phyloP scores from a whole-genome alignment of 2,888 invertebrate genomes.

The Exocentrus adspersus region DNA sequence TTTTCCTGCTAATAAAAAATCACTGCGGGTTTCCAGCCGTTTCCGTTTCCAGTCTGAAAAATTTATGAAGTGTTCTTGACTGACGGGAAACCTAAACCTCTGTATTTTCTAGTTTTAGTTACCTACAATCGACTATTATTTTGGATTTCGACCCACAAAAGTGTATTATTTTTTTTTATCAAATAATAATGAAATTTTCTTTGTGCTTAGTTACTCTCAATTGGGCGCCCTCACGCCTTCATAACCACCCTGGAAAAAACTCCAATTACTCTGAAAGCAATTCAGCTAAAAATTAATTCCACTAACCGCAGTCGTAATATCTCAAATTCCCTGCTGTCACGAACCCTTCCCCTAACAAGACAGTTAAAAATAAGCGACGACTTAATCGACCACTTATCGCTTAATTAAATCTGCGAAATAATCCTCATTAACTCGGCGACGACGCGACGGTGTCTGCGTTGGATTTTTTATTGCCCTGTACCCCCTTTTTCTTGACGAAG shows the following conservation, averaged over 20 bases:
- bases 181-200: no score
- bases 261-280: not conserved
- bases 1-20: not conserved
- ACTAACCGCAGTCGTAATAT: not conserved
- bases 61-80: not conserved
- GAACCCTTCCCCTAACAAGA: not conserved
- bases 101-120: no score
- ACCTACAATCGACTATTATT: no score
- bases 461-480: no score
- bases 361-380: not conserved
- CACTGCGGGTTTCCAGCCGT: not conserved
- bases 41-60: not conserved
- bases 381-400: not conserved
- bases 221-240: no score
- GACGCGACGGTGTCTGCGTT: no score
- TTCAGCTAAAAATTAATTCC: not conserved
- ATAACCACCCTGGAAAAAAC: no score
- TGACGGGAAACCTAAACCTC: no score
- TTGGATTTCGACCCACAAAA: no score
- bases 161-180: no score
- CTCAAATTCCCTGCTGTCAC: not conserved
- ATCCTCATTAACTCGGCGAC: slow-evolving; percentile 2
- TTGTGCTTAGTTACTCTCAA: no score
- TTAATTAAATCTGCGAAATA: slow-evolving; percentile 3
- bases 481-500: no score